These are phyloP conservation scores for Polypterus senegalus DNA, from an alignment of 2,113 vertebrate species.

Conservation along the genomic window DNA sequence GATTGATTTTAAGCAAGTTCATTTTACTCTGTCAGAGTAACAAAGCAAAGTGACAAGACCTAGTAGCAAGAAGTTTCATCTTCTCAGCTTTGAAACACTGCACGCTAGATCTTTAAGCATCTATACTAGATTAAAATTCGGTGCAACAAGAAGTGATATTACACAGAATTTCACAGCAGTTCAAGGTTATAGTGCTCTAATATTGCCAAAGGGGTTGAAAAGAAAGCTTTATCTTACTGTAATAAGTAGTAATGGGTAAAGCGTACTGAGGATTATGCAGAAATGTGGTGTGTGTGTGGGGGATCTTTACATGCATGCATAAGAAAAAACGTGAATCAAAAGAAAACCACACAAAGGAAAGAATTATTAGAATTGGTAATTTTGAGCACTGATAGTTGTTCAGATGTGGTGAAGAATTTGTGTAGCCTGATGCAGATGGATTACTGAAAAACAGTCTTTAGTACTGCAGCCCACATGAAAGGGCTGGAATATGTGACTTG, in stretches of 20 bases:
- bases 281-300: too few relatives aligned
- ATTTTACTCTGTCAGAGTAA: slow-evolving; percentile 22
- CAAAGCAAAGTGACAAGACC: slow-evolving; percentile 11
- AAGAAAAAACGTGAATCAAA: too few relatives aligned
- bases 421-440: too few relatives aligned
- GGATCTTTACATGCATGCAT: too few relatives aligned
- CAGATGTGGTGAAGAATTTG: too few relatives aligned
- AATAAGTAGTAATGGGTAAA: slow-evolving; percentile 44
- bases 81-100: slow-evolving; percentile 8
- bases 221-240: slow-evolving; percentile 32
- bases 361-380: too few relatives aligned
- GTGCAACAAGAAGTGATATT: slow-evolving; percentile 1
- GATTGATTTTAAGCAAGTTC: slow-evolving; percentile 14
- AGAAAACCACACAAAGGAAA: too few relatives aligned
- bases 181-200: slow-evolving; percentile 4
- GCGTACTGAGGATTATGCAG: not conserved
- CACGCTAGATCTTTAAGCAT: not conserved
- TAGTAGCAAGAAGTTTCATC: slow-evolving; percentile 13
- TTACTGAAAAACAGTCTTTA: too few relatives aligned
- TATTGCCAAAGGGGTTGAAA: slow-evolving; percentile 2
- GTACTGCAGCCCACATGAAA: too few relatives aligned
- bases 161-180: slow-evolving; percentile 1
- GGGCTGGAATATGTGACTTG: too few relatives aligned
- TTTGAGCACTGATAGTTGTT: too few relatives aligned
- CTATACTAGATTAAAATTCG: not conserved